A percentile compares a stretch with the other conserved stretches of the same genome.
These are phyloP conservation scores for Pseudoips prasinana DNA, from an alignment of 2,888 invertebrate species.

Conservation along the genomic window DNA sequence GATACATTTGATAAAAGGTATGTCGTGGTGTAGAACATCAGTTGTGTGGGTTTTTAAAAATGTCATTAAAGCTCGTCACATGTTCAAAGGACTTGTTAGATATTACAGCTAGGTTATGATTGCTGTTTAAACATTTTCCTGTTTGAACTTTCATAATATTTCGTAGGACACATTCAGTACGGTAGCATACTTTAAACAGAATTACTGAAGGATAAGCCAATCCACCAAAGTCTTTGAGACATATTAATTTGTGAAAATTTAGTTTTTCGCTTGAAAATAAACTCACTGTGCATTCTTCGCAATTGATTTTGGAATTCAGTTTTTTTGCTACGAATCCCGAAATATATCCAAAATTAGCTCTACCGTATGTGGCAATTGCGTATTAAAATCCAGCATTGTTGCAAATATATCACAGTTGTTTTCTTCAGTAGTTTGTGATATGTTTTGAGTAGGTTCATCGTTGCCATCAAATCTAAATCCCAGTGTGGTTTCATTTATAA, in stretches of 20 bases:
- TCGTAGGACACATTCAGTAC: not conserved
- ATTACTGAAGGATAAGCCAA: slow-evolving; percentile 2
- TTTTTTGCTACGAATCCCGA: too few species aligned
- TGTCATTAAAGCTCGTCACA: not conserved
- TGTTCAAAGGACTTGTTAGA: not conserved
- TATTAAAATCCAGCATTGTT: too few species aligned
- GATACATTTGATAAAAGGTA: not conserved
- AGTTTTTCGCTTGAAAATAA: too few species aligned
- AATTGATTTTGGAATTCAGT: too few species aligned
- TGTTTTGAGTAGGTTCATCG: too few species aligned
- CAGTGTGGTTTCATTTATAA: not conserved
- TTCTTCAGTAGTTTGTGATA: not conserved
- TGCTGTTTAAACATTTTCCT: not conserved
- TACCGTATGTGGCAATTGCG: too few species aligned
- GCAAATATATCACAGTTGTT: too few species aligned
- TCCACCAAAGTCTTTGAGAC: slow-evolving; percentile 4
- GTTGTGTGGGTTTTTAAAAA: not conserved
- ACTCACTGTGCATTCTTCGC: too few species aligned
- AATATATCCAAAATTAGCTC: too few species aligned
- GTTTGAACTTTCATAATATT: not conserved
- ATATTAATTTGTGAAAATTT: slow-evolving; percentile 3
- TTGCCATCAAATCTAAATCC: too few species aligned
- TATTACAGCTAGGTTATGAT: not conserved
- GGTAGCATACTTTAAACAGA: not conserved
- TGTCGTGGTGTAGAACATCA: not conserved